These are phyloP conservation scores for Acrossocheilus fasciatus DNA, from an alignment of 2,797 vertebrate species.

Conservation along the genomic window DNA sequence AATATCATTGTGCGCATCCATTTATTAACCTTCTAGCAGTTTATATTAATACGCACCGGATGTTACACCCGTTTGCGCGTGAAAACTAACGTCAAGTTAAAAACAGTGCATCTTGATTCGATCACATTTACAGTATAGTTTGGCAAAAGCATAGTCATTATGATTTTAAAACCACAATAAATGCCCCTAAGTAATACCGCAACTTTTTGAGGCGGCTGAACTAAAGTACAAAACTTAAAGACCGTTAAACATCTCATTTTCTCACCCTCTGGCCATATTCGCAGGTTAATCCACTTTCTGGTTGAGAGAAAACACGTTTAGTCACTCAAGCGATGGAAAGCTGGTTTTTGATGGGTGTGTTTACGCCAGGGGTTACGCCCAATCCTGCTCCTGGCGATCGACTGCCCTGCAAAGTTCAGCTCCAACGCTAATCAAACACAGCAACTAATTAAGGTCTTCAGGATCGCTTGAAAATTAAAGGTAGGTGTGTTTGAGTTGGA, in stretches of 20 bases:
- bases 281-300: neutral
- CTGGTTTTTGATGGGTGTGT: neutral
- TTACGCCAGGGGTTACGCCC: no score
- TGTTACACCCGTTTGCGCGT: neutral
- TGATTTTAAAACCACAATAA: neutral
- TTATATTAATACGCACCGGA: neutral
- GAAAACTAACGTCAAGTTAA: neutral
- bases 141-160: no score
- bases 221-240: neutral
- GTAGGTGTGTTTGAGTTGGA: no score
- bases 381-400: no score
- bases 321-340: neutral
- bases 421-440: no score
- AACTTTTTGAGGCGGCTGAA: neutral
- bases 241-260: neutral
- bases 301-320: neutral
- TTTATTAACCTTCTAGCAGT: neutral
- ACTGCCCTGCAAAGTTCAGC: no score
- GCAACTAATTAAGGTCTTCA: no score
- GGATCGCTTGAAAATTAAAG: no score
- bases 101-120: neutral
- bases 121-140: no score
- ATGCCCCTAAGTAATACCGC: no score
- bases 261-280: conserved; percentile 31
- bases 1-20: neutral